Evolutionary conservation across 2,113 vertebrate species (phyloP), one percentile per base, ranked within the genome.

Genomic region (Crypturellus undulatus): DNA sequence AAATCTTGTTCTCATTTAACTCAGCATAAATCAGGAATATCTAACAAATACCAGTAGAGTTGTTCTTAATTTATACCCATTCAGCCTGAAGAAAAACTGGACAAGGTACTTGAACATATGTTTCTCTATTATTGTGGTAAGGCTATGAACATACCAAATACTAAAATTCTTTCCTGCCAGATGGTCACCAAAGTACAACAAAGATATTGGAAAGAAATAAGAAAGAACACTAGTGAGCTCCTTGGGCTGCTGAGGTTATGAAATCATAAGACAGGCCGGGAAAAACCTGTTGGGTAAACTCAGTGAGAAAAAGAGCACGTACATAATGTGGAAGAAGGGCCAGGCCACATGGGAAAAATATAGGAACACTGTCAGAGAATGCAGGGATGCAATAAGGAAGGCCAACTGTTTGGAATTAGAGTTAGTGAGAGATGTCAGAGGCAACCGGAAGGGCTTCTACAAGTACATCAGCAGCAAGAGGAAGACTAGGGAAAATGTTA

Each of bases 31-130:
- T 79, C 17, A 62, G 14, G 8, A 77, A 40, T 69, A 69, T 38
- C 28, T 75, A 60, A 52, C 88, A 67, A 58, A 19, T 45, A 47
- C 25, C 0, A 0, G 3, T 51, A 9, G 8, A n/a, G 2, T 36
- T 52, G n/a, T 12, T 69, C 25, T 75, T 38, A 36, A 64, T 58
- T 76, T 85, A 77, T 21, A 63, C 0, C 0, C 2, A 45, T 36
- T 83, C 9, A 54, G 1, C 20, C 43, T 26, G 24, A 77, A 38
- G 6, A 18, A 79, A 90, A 89, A 84, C 5, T 5, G 89, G 5
- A 1, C 12, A 20, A 36, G 49, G 25, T 22, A 71, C 5, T 72
- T 72, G 58, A 75, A 67, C 58, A 72, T 54, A 42, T 6, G 2
- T 26, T 52, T 93, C 62, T 17, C 40, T 67, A 45, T 19, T 3